Conservation (phyloP, 2,888 invertebrate genomes). For the Drosophila pseudotalamancana region DNA sequence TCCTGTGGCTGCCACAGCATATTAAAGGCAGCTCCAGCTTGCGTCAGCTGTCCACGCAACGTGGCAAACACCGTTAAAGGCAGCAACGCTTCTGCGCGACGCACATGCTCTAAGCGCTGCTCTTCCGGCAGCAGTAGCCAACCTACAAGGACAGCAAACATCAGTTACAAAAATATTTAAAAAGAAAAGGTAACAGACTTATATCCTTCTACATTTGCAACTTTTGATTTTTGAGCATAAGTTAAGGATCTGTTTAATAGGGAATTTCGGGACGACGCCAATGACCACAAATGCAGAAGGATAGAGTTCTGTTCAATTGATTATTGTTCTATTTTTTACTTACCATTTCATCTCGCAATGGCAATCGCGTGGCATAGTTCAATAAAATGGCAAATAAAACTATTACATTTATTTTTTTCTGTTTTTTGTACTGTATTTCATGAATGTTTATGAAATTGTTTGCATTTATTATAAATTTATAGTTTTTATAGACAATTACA, state of each 20-base stretch:
- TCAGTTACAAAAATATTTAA: slow-evolving; percentile 49
- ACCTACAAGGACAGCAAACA: slow-evolving; percentile 60
- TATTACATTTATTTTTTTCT: slow-evolving; percentile 15
- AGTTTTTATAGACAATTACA: slow-evolving; percentile 49
- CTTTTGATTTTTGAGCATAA: not conserved
- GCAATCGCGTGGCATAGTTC: slow-evolving; percentile 31
- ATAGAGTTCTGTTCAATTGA: slow-evolving; percentile 85
- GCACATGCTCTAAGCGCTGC: slow-evolving; percentile 83
- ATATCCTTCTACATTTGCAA: slow-evolving; percentile 82
- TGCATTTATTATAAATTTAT: slow-evolving; percentile 36
- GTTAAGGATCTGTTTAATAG: slow-evolving; percentile 5
- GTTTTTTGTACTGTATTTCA: slow-evolving; percentile 26
- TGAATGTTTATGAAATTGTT: slow-evolving; percentile 40
- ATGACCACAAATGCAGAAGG: slow-evolving; percentile 86
- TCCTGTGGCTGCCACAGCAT: slow-evolving; percentile 42
- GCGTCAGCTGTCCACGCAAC: slow-evolving; percentile 53
- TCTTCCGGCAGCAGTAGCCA: slow-evolving; percentile 79
- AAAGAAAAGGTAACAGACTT: slow-evolving; percentile 7
- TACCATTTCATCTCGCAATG: slow-evolving; percentile 62
- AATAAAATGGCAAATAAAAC: slow-evolving; percentile 75
- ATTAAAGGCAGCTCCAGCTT: slow-evolving; percentile 58
- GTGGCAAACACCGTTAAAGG: slow-evolving; percentile 74
- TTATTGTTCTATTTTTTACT: slow-evolving; percentile 54
- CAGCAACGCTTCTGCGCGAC: slow-evolving; percentile 70
- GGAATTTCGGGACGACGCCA: slow-evolving; percentile 42